Evolutionary conservation across 2,888 invertebrate species (phyloP).

Genomic region (Conomelus anceps): DNA sequence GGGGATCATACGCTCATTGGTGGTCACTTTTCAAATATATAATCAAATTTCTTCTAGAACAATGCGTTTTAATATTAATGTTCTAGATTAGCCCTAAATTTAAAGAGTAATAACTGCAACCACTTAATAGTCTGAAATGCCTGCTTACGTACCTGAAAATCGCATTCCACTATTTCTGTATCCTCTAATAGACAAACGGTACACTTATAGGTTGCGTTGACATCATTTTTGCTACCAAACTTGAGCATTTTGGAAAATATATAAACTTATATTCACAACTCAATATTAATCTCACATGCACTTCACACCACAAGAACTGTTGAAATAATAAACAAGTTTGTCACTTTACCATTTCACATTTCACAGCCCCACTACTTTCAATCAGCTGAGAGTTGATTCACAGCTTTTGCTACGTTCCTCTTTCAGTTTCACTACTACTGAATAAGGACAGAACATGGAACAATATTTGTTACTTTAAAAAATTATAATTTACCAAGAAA

Average conservation of each 20-base stretch:
- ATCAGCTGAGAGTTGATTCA: background rate
- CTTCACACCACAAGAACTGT: constrained; percentile 7
- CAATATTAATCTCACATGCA: constrained; percentile 27
- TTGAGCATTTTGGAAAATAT: constrained; percentile 41
- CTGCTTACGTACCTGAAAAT: constrained; percentile 64
- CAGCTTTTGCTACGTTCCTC: no score
- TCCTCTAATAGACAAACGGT: constrained; percentile 85
- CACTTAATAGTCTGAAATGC: no score
- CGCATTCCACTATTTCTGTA: constrained; percentile 84
- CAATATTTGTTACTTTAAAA: background rate
- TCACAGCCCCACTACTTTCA: background rate
- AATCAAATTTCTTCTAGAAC: no score
- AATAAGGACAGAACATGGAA: background rate
- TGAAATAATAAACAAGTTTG: constrained; percentile 3
- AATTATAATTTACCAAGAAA: background rate
- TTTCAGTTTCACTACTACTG: background rate
- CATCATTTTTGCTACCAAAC: constrained; percentile 61
- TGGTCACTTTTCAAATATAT: no score
- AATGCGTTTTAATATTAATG: background rate
- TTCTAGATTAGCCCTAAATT: background rate
- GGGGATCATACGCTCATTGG: no score
- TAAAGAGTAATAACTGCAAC: background rate
- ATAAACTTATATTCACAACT: background rate
- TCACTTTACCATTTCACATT: background rate
- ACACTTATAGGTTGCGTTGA: constrained; percentile 72